Percentiles rank a stretch among this genome's conserved stretches.
Conservation (phyloP, 2,113 vertebrate species). For the Corynorhinus townsendii region DNA sequence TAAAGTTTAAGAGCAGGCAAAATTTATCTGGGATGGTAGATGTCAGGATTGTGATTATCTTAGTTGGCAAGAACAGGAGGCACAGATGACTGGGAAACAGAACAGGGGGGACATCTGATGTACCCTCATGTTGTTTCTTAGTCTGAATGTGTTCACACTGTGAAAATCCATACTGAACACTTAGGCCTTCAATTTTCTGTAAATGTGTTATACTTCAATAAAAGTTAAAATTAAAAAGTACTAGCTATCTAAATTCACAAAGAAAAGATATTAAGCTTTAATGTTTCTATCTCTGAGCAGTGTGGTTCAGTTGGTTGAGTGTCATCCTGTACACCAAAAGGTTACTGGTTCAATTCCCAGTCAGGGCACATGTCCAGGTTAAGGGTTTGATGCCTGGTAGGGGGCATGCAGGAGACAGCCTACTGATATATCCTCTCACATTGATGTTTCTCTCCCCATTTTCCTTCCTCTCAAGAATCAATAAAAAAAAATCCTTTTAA, state of each 20-base stretch:
- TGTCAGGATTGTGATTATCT: neutral
- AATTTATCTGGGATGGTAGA: neutral
- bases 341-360: neutral
- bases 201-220: neutral
- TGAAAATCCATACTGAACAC: neutral
- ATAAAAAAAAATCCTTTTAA: neutral
- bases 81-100: neutral
- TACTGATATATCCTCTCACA: neutral
- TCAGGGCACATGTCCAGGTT: neutral
- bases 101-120: neutral
- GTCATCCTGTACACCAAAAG: neutral
- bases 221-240: slow-evolving; percentile 17
- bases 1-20: neutral
- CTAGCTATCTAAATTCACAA: neutral
- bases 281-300: neutral
- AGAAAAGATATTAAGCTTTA: neutral
- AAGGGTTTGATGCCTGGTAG: neutral
- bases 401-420: neutral
- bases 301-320: neutral
- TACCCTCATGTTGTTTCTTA: neutral
- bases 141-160: neutral
- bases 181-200: neutral
- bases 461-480: neutral
- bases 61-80: neutral
- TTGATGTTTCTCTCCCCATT: neutral